Base-by-base conservation (phyloP, 2,888 invertebrate species). In the Aphidoletes aphidimyza region DNA sequence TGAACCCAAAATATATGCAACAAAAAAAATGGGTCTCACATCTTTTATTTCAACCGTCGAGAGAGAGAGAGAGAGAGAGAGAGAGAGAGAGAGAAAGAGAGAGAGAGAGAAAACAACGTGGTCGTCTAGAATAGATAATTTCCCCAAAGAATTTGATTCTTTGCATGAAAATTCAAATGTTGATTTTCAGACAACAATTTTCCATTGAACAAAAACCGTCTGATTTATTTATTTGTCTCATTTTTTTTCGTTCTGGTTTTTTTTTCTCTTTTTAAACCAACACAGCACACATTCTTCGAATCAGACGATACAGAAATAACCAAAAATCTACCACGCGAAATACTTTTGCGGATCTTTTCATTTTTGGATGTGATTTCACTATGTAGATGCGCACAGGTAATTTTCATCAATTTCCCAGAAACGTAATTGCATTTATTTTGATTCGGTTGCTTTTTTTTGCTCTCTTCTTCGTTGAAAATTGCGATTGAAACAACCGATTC, bases 351-450 rank as follows among this genome's bases (percentile, higher is more conserved):
- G 89, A 97, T 98, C 89, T 95, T 98, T 88, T 99, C 98, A 47
- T 98, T 97, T 89, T 92, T 99, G 89, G 98, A 99, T 90, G 97
- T 98, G 84, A 96, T 98, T 45, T 96, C 98, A 19, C 91, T 99
- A 87, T 99, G 99, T 89, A 93, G 98, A 87, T 98, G 98, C 92
- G 98, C 98, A 86, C 97, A 98, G 92, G 96, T 95, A 87, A 92
- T 91, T 87, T 78, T 83, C 30, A 26, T n/a, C 36, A 22, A 26
- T 84, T 84, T 69, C 11, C 36, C 54, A 26, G 19, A 1, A 42
- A 8, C 19, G 5, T 19, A 47, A 2, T 11, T 2, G 17, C 47
- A 14, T 11, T 19, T 19, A 54, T 54, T 26, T 22, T 54, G n/a
- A 2, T 54, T 83, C 19, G 14, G 37, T 26, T 45, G 85, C 85